A percentile compares a stretch with the other conserved stretches of the same genome.
phyloP scores from a whole-genome alignment of 2,797 vertebrate species.

The Gobio occitaniae region DNA sequence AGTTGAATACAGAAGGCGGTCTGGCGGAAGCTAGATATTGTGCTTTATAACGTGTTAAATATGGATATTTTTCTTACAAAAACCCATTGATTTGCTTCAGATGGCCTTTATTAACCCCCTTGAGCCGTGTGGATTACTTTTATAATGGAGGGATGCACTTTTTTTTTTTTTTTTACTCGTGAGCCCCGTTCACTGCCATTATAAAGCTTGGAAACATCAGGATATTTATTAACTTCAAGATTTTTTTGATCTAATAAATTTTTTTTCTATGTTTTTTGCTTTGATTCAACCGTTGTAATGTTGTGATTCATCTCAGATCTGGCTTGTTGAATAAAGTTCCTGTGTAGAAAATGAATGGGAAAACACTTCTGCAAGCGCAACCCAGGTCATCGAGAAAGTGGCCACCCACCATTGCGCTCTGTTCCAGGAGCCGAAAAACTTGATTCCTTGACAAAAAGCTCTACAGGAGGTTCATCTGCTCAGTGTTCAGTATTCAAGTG shows the following conservation, averaged over 20 bases:
- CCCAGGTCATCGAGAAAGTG: background rate
- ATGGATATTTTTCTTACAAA: too few relatives aligned
- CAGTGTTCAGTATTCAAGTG: constrained; percentile 23
- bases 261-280: background rate
- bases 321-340: background rate
- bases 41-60: too few relatives aligned
- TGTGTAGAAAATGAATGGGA: constrained; percentile 19
- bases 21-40: too few relatives aligned
- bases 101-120: too few relatives aligned
- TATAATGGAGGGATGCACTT: too few relatives aligned
- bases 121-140: too few relatives aligned
- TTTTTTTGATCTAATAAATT: background rate
- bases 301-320: background rate
- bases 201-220: too few relatives aligned
- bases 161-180: too few relatives aligned
- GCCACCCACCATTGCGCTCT: background rate
- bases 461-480: constrained; percentile 14
- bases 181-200: too few relatives aligned
- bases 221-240: background rate
- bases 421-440: constrained; percentile 10
- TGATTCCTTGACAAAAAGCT: constrained; percentile 25
- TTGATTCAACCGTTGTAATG: background rate
- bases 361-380: background rate
- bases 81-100: too few relatives aligned
- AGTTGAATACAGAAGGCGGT: too few relatives aligned